Evolutionary conservation across 2,113 vertebrate species (phyloP).

Genomic region (Galeopterus variegatus): DNA sequence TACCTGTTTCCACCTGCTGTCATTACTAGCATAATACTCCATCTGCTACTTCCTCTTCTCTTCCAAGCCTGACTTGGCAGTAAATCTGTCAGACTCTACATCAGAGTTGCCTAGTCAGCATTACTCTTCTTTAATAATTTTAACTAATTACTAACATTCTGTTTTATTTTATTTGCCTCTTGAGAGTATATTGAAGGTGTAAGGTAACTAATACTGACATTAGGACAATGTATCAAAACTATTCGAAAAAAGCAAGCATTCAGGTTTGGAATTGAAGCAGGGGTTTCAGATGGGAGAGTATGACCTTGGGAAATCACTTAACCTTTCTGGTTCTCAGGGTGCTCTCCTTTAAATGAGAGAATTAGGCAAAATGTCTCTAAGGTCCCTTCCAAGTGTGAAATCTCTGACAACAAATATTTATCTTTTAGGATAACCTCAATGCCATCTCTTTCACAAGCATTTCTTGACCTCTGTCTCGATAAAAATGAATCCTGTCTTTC

Average conservation of each 20-base stretch:
- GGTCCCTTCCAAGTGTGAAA: constrained; percentile 3
- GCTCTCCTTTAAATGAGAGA: not conserved
- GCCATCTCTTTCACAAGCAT: not conserved
- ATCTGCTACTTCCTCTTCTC: constrained; percentile 73
- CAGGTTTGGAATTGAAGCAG: constrained; percentile 2
- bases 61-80: constrained; percentile 77
- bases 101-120: constrained; percentile 64
- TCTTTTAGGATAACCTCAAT: not conserved
- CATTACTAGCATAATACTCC: constrained; percentile 65
- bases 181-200: not conserved
- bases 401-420: not conserved
- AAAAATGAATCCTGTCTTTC: not conserved
- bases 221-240: not conserved
- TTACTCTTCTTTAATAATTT: constrained; percentile 45
- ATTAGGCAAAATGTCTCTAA: not conserved
- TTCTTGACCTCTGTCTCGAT: not conserved
- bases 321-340: not conserved
- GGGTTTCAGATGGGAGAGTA: constrained; percentile 48
- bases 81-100: constrained; percentile 13
- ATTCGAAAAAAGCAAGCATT: not conserved
- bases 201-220: not conserved
- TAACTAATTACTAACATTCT: constrained; percentile 47
- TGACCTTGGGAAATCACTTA: constrained; percentile 66
- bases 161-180: constrained; percentile 43
- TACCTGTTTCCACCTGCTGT: constrained; percentile 80